These are phyloP conservation scores for Pluvianellus socialis DNA, from an alignment of 2,113 vertebrate genomes.

Conservation along the genomic window DNA sequence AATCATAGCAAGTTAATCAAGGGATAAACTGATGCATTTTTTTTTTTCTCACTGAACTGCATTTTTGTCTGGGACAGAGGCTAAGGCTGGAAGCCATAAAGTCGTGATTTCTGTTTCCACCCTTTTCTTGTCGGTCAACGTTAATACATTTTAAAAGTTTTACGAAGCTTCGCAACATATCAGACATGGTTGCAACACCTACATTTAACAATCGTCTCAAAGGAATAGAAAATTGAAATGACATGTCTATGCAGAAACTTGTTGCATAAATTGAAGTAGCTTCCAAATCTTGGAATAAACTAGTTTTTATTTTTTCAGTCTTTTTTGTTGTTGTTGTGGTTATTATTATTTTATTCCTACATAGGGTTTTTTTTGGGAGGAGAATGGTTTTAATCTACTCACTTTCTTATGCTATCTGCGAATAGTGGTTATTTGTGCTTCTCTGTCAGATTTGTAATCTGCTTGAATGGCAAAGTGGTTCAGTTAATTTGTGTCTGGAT, in stretches of 20 bases:
- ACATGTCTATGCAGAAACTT: not conserved
- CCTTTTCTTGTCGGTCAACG: not conserved
- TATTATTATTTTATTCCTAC: not conserved
- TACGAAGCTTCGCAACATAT: not conserved
- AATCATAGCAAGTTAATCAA: constrained; percentile 2
- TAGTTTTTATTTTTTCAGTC: not conserved
- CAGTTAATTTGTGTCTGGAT: not conserved
- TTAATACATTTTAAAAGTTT: not conserved
- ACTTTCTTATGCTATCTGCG: not conserved
- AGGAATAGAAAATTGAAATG: not conserved
- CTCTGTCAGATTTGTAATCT: not conserved
- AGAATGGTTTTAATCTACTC: not conserved
- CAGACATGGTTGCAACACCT: not conserved
- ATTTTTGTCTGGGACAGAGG: not conserved
- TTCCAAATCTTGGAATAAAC: not conserved
- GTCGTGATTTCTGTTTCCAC: not conserved
- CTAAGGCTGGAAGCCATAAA: not conserved
- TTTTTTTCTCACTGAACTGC: not conserved
- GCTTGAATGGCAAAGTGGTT: not conserved
- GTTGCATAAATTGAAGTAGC: not conserved
- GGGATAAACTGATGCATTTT: not conserved
- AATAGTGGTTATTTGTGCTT: not conserved
- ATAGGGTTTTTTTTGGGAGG: not conserved
- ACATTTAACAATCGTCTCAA: not conserved
- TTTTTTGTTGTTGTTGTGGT: not conserved